A percentile compares a stretch with the other conserved stretches of the same genome.
Conservation (phyloP, 2,888 invertebrate species). For the Parapristionchus giblindavisi region DNA sequence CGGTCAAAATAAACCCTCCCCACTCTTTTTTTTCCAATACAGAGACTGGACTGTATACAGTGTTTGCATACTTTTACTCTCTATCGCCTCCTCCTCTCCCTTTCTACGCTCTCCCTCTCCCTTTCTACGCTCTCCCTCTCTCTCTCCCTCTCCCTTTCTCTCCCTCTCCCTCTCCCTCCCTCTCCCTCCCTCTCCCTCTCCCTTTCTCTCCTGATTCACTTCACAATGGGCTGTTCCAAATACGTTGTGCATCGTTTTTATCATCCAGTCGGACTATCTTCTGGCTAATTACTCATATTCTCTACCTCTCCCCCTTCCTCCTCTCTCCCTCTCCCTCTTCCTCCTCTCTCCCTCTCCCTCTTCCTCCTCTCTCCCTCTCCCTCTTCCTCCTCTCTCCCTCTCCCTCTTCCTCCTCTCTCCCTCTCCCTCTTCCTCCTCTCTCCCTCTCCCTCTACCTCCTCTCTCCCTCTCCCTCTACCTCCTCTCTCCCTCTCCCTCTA, state of each 20-base stretch:
- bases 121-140: neutral
- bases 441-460: conserved; percentile 8
- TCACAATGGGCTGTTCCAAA: no score
- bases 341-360: neutral
- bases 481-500: neutral
- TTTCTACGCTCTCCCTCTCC: conserved; percentile 2
- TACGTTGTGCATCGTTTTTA: no score
- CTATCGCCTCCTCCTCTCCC: no score
- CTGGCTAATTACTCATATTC: no score
- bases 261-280: no score
- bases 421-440: no score
- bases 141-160: neutral
- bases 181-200: neutral
- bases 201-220: neutral
- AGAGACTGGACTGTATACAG: conserved; percentile 21
- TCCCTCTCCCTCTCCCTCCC: neutral
- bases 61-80: conserved; percentile 30
- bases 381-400: neutral
- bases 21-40: neutral
- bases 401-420: neutral
- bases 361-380: neutral
- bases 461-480: neutral
- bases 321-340: conserved; percentile 3
- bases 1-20: conserved; percentile 22
- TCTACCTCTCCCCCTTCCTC: neutral